Conservation (phyloP, 2,888 invertebrate species). For the Gymnocheta viridis region DNA sequence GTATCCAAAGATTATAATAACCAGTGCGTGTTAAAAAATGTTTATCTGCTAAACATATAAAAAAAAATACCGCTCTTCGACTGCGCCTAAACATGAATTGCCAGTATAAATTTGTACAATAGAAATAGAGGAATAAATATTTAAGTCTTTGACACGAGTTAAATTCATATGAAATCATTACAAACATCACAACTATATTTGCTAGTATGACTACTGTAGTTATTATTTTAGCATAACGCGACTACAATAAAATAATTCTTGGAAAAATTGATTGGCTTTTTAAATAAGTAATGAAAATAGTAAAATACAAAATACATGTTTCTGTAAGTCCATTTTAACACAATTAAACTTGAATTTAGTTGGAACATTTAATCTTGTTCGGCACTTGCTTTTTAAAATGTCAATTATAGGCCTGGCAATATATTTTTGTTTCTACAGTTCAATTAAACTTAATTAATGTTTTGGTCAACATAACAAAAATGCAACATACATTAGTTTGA, state of each 20-base stretch:
- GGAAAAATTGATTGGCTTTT: slow-evolving; percentile 65
- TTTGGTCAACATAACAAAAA: slow-evolving; percentile 3
- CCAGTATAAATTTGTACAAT: background rate
- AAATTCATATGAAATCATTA: slow-evolving; percentile 51
- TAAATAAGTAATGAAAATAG: slow-evolving; percentile 54
- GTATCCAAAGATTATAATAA: background rate
- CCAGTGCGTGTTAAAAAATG: background rate
- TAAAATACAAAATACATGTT: background rate
- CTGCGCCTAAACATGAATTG: background rate
- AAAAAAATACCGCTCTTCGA: background rate
- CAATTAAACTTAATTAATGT: slow-evolving; percentile 4
- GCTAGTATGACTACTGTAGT: background rate
- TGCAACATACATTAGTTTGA: background rate
- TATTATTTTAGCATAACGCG: background rate
- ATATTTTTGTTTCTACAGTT: background rate
- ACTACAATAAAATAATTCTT: slow-evolving; percentile 44
- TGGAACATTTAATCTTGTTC: background rate
- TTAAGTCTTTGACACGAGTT: slow-evolving; percentile 44
- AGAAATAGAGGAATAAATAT: background rate
- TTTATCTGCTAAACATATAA: background rate
- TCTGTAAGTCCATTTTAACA: background rate
- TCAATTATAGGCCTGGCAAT: slow-evolving; percentile 42
- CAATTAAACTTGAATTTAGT: background rate
- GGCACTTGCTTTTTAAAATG: background rate
- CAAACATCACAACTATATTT: slow-evolving; percentile 2